A percentile compares a stretch with the other conserved stretches of the same genome.
These are phyloP conservation scores for Periparus ater DNA, from an alignment of 2,797 vertebrate genomes.

Conservation along the genomic window DNA sequence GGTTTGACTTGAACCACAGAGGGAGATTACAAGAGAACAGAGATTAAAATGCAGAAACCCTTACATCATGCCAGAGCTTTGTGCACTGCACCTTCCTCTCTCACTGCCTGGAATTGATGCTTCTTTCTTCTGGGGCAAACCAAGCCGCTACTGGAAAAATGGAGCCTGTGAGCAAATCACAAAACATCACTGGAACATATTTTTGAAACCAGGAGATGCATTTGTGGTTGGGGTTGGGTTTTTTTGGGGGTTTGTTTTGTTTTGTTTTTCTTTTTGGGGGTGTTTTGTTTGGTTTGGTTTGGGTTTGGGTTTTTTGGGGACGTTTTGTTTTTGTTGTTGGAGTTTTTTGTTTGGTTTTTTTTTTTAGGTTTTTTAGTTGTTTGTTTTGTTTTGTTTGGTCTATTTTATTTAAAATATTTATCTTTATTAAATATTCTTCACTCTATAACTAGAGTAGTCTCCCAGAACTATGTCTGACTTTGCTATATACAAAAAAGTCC, in stretches of 20 bases:
- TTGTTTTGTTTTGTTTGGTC: not conserved
- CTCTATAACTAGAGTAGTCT: not conserved
- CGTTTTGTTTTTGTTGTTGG: not conserved
- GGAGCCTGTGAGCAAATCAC: not conserved
- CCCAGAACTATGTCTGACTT: not conserved
- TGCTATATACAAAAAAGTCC: not conserved
- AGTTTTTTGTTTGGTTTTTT: not conserved
- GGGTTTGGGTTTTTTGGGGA: not conserved
- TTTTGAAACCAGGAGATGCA: not conserved
- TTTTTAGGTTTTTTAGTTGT: not conserved
- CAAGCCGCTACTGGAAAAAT: not conserved
- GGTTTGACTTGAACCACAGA: slow-evolving; percentile 64
- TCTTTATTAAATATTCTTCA: not conserved
- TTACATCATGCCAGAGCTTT: slow-evolving; percentile 52
- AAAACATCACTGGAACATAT: not conserved
- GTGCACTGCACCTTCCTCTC: not conserved
- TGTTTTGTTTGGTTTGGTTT: rapidly evolving
- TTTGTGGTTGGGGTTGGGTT: not conserved
- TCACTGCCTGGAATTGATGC: not conserved
- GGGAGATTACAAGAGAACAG: slow-evolving; percentile 61
- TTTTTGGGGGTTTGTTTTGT: not conserved
- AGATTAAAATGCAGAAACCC: slow-evolving; percentile 60
- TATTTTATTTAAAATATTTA: not conserved
- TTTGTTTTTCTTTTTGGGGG: not conserved
- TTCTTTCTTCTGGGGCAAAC: slow-evolving; percentile 11